phyloP scores from a whole-genome alignment of 2,888 invertebrate genomes.

The Monochamus alternatus region DNA sequence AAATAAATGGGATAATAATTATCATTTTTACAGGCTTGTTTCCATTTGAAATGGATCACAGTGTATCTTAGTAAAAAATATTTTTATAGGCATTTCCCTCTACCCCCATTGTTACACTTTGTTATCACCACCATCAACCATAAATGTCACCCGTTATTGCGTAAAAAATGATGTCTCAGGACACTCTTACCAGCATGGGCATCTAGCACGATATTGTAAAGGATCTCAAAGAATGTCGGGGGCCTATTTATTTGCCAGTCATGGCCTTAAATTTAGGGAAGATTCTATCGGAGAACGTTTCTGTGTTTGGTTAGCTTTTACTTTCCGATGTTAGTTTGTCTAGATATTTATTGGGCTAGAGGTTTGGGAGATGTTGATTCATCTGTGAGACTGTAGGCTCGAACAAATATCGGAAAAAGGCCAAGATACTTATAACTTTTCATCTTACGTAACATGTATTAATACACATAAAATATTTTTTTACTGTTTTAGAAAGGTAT shows the following conservation, averaged over 20 bases:
- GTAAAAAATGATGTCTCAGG: conserved; percentile 42
- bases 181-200: conserved; percentile 17
- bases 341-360: conserved; percentile 28
- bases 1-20: too few relatives aligned
- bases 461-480: too few relatives aligned
- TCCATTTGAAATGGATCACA: too few relatives aligned
- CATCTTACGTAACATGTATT: too few relatives aligned
- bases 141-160: conserved; percentile 42
- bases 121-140: conserved; percentile 35
- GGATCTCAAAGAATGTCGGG: conserved; percentile 49
- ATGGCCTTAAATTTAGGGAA: conserved; percentile 68
- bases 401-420: too few relatives aligned
- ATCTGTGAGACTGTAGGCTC: not conserved
- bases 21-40: too few relatives aligned
- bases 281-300: conserved; percentile 60
- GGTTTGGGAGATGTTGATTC: conserved; percentile 12
- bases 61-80: too few relatives aligned
- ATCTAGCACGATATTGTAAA: conserved; percentile 34
- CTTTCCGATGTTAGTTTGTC: conserved; percentile 36
- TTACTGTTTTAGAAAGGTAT: too few relatives aligned
- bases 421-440: too few relatives aligned
- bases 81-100: not conserved
- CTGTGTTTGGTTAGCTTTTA: conserved; percentile 36
- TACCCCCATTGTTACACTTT: conserved; percentile 29
- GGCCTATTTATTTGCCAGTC: conserved; percentile 65